Conservation (phyloP, 2,113 vertebrate genomes). For the Gallinago undulata region DNA sequence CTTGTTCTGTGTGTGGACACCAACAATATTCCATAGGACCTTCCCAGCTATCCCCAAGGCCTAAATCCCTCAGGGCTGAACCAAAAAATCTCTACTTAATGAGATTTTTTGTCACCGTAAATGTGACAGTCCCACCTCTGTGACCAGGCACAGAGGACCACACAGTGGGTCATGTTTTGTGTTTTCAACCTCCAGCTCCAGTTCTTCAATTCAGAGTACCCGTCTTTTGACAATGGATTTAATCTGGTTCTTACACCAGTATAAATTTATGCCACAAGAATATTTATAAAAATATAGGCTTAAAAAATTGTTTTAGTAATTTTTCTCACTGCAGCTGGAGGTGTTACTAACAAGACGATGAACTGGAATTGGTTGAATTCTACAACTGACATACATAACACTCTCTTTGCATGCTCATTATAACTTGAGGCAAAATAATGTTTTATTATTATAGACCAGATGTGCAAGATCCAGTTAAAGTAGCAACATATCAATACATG, state of each 20-base stretch:
- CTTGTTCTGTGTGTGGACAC: not conserved
- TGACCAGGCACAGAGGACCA: not conserved
- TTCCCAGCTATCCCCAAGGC: not conserved
- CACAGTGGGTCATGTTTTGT: rapidly evolving
- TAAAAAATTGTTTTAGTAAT: not conserved
- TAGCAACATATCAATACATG: not conserved
- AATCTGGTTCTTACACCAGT: not conserved
- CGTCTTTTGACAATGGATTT: not conserved
- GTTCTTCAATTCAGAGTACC: not conserved
- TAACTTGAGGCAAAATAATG: not conserved
- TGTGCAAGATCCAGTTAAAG: not conserved
- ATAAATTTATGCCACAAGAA: not conserved
- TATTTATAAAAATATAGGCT: not conserved
- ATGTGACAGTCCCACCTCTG: not conserved
- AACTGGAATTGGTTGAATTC: not conserved
- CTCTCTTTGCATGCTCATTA: not conserved
- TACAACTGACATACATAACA: not conserved
- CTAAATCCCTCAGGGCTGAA: not conserved
- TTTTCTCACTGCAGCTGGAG: not conserved
- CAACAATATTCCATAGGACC: not conserved
- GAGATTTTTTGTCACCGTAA: not conserved
- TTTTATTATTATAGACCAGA: not conserved
- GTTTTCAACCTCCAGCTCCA: not conserved
- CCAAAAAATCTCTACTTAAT: not conserved
- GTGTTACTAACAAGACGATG: not conserved